phyloP scores from a whole-genome alignment of 2,797 vertebrate genomes.

The Acipenser oxyrinchus region DNA sequence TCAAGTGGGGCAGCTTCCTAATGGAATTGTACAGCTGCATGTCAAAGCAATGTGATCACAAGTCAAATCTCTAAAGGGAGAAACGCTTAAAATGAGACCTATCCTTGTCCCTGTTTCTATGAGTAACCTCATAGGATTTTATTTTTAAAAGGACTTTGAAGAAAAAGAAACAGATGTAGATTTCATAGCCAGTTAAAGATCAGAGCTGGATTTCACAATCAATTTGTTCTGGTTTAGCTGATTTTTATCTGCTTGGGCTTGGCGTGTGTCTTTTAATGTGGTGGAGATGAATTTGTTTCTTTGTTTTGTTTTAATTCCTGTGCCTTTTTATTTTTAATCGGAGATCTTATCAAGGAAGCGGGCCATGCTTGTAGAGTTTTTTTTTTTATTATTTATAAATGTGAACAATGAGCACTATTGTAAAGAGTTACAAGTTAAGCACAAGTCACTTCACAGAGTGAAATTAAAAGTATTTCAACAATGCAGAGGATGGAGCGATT shows the following conservation, averaged over 20 bases:
- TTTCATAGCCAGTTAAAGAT: constrained; percentile 16
- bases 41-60: no score
- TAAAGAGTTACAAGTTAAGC: constrained; percentile 11
- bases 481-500: constrained; percentile 6
- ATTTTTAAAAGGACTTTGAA: constrained; percentile 3
- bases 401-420: constrained; percentile 41
- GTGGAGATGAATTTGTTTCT: constrained; percentile 2
- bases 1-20: no score
- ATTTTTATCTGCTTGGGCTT: neutral
- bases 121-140: neutral
- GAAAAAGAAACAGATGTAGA: constrained; percentile 12
- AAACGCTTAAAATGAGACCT: neutral
- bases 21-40: no score
- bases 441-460: constrained; percentile 2
- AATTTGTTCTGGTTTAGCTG: neutral
- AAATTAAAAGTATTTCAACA: constrained; percentile 14
- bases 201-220: constrained; percentile 19
- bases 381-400: constrained; percentile 29
- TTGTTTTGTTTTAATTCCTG: constrained; percentile 16
- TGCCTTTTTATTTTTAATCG: constrained; percentile 12
- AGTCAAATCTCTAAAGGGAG: no score
- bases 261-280: neutral
- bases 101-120: neutral
- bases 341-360: constrained; percentile 35
- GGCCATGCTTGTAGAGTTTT: constrained; percentile 23